Evolutionary conservation across 2,797 vertebrate species (phyloP).

Genomic region (Ara ararauna): DNA sequence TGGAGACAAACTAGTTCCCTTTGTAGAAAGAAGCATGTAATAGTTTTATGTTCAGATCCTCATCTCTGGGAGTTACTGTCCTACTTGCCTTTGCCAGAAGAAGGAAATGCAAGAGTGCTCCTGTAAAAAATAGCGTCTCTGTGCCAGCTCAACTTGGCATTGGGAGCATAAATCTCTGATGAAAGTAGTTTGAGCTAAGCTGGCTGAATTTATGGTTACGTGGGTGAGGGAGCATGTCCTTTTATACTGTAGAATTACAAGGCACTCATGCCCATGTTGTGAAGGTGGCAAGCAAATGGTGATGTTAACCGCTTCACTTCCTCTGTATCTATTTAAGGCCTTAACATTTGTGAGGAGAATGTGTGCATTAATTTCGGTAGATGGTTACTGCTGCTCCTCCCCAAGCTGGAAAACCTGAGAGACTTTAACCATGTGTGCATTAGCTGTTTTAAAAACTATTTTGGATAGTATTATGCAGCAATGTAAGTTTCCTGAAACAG

Average conservation of each 20-base stretch:
- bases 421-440: neutral
- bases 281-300: neutral
- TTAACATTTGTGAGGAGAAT: accelerated
- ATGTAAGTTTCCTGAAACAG: neutral
- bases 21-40: neutral
- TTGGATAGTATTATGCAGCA: neutral
- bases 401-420: neutral
- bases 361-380: neutral
- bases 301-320: neutral
- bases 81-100: slow-evolving; percentile 6
- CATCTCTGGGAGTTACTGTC: neutral
- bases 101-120: neutral
- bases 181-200: neutral
- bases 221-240: neutral
- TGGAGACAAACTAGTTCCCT: neutral
- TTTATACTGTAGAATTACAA: neutral
- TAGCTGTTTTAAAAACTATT: neutral
- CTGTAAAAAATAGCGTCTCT: neutral
- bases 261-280: neutral
- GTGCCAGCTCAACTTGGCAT: neutral
- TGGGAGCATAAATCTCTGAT: neutral
- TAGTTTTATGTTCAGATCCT: neutral
- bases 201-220: neutral
- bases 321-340: accelerated
- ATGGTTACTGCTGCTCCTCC: neutral